Conservation (phyloP, 2,888 invertebrate genomes). For the Leistus spinibarbis region DNA sequence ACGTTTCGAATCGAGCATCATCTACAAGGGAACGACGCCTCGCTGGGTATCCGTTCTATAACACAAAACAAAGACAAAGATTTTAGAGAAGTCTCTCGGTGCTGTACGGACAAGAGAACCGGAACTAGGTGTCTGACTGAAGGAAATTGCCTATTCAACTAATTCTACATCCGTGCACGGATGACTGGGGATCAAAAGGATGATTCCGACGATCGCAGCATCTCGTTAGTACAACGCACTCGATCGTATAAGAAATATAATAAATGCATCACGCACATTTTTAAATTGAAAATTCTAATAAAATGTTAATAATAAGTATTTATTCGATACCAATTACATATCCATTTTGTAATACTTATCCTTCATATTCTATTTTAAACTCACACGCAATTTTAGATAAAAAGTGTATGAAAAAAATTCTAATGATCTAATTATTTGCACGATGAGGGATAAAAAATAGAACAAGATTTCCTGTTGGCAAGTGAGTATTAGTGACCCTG, state of each 20-base stretch:
- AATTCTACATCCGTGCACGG: slow-evolving; percentile 22
- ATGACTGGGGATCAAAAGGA: slow-evolving; percentile 3
- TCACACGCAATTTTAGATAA: neutral
- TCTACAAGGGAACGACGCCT: slow-evolving; percentile 95
- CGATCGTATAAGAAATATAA: neutral
- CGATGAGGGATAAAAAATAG: neutral
- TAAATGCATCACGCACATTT: neutral
- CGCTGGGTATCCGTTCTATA: slow-evolving; percentile 95
- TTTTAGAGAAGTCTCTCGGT: neutral
- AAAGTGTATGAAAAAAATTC: neutral
- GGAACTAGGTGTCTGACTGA: slow-evolving; percentile 17
- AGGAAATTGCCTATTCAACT: slow-evolving; percentile 36
- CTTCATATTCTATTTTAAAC: neutral
- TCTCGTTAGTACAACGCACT: neutral
- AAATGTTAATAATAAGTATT: neutral
- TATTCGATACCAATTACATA: neutral
- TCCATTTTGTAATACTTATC: neutral
- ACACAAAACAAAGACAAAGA: slow-evolving; percentile 49
- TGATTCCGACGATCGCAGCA: neutral
- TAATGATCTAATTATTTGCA: neutral
- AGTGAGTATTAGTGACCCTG: slow-evolving; percentile 19
- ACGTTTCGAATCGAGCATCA: slow-evolving; percentile 95
- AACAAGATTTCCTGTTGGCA: slow-evolving; percentile 1
- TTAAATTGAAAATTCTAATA: neutral
- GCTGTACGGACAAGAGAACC: neutral